Percentiles rank a stretch among this genome's conserved stretches.
Evolutionary conservation across 1,140 invertebrate species (phyloP).

Genomic region (Eupristina koningsbergeri): DNA sequence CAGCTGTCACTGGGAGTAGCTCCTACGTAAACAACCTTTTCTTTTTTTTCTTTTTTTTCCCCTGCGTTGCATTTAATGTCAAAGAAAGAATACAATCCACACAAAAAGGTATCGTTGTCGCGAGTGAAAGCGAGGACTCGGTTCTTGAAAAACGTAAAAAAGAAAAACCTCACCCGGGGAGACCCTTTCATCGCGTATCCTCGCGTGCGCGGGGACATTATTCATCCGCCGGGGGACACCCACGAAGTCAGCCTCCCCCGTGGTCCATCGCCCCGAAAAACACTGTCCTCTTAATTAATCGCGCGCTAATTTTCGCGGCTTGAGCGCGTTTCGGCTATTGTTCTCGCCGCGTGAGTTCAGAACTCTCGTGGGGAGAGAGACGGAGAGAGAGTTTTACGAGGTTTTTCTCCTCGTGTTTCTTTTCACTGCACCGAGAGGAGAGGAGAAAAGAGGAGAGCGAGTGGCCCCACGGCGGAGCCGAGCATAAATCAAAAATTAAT

Average conservation of each 20-base stretch:
- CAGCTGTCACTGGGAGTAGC: not conserved
- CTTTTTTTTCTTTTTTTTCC: too few relatives aligned
- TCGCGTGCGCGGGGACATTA: not conserved
- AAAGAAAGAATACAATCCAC: not conserved
- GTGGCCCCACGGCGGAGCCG: not conserved
- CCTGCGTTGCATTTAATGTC: too few relatives aligned
- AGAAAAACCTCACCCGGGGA: not conserved
- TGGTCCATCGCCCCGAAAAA: too few relatives aligned
- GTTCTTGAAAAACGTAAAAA: not conserved
- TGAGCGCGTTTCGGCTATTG: not conserved
- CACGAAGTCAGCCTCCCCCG: not conserved
- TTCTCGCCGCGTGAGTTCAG: not conserved
- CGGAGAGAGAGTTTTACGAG: not conserved
- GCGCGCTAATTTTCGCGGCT: conserved; percentile 10
- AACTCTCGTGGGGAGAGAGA: too few relatives aligned
- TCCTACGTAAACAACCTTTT: too few relatives aligned
- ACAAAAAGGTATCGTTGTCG: not conserved
- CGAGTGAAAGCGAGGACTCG: not conserved
- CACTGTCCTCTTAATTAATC: too few relatives aligned
- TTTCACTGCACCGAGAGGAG: conserved; percentile 33
- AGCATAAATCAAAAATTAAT: conserved; percentile 53
- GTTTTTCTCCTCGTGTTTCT: conserved; percentile 28
- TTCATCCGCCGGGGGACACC: not conserved
- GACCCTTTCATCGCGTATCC: not conserved
- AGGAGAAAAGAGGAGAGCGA: conserved; percentile 13